phyloP scores from a whole-genome alignment of 2,888 invertebrate species.

The Leucozona laternaria region DNA sequence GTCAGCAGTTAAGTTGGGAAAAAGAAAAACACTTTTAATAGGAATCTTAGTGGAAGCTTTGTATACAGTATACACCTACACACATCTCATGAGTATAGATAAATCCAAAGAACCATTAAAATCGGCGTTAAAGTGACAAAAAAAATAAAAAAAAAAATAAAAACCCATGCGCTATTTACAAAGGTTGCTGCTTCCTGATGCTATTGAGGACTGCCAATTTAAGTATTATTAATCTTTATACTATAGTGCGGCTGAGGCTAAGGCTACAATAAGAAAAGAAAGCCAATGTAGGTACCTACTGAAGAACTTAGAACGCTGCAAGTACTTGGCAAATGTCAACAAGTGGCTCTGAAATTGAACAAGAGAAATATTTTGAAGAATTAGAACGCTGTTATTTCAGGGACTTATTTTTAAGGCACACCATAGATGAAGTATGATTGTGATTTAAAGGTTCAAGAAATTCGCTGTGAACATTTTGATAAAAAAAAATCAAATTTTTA shows the following conservation, averaged over 20 bases:
- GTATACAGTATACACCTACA: not conserved
- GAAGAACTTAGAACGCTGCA: not conserved
- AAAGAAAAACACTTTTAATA: slow-evolving; percentile 30
- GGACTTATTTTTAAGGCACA: too few relatives aligned
- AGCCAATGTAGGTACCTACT: not conserved
- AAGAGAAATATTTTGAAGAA: not conserved
- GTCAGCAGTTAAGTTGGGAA: slow-evolving; percentile 1
- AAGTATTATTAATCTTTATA: not conserved
- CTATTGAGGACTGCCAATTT: not conserved
- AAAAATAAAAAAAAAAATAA: slow-evolving; percentile 27
- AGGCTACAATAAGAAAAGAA: not conserved
- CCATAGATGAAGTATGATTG: too few relatives aligned
- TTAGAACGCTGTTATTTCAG: too few relatives aligned
- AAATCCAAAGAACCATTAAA: slow-evolving; percentile 6
- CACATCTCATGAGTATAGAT: too few relatives aligned
- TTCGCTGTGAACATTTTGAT: too few relatives aligned
- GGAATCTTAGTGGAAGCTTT: slow-evolving; percentile 20
- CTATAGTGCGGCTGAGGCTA: not conserved
- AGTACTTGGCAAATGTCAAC: not conserved
- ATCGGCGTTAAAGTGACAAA: slow-evolving; percentile 34
- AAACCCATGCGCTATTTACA: not conserved
- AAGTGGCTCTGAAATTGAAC: not conserved
- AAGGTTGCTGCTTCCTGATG: too few relatives aligned
- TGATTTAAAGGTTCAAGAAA: too few relatives aligned
- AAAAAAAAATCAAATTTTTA: too few relatives aligned